Percentiles rank a stretch among this genome's conserved stretches.
These are phyloP conservation scores for Crepidodera aurea DNA, from an alignment of 2,888 invertebrate species.

Conservation along the genomic window DNA sequence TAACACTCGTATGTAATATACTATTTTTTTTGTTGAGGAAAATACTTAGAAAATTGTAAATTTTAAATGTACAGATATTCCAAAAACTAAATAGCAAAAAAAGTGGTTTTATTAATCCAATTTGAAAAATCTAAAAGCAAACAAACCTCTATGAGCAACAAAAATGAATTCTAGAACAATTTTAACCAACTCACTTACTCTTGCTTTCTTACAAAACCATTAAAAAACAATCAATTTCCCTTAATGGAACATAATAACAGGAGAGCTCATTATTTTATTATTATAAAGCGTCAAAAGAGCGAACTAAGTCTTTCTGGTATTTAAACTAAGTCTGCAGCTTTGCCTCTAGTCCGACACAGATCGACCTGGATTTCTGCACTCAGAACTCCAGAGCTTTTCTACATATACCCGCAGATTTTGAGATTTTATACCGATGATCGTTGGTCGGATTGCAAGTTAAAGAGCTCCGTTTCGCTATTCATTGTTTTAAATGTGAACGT, in stretches of 20 bases:
- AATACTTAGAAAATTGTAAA: too few species aligned
- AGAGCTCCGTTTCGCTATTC: constrained; percentile 23
- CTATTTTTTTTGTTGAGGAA: too few species aligned
- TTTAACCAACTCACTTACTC: too few species aligned
- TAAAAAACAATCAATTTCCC: constrained; percentile 11
- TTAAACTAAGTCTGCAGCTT: constrained; percentile 46
- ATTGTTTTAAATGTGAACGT: constrained; percentile 39
- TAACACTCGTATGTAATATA: too few species aligned
- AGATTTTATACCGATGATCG: constrained; percentile 39
- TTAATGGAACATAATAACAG: constrained; percentile 19
- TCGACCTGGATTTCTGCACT: constrained; percentile 47
- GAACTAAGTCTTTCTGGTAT: constrained; percentile 41
- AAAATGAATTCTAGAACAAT: too few species aligned
- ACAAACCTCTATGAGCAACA: too few species aligned
- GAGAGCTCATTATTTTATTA: constrained; percentile 40
- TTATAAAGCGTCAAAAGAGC: constrained; percentile 41
- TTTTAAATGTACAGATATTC: too few species aligned
- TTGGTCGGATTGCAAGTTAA: constrained; percentile 8
- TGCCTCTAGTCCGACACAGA: constrained; percentile 45
- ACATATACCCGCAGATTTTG: constrained; percentile 50
- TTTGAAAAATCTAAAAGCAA: too few species aligned
- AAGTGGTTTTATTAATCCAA: too few species aligned
- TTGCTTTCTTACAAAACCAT: not conserved
- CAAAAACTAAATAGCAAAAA: too few species aligned
- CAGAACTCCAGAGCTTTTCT: constrained; percentile 47